Evolutionary conservation across 1,140 invertebrate genomes (phyloP), one percentile per base, ranked within the genome.

Genomic region (Micrasema longulum): DNA sequence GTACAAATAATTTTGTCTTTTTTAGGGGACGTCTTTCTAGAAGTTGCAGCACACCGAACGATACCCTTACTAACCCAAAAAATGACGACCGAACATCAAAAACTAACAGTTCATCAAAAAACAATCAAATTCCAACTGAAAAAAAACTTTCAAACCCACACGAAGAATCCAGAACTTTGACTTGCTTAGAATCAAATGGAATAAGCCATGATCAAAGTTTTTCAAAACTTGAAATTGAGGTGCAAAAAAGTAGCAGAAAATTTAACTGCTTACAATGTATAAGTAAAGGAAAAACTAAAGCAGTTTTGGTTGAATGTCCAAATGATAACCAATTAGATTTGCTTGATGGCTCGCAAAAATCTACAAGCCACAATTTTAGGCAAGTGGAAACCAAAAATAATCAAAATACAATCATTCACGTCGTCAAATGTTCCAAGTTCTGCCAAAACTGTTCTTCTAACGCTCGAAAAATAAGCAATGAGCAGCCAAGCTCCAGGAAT

Each of bases 1-100:
- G n/a, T n/a, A n/a, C n/a, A 2, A 16, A 16, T 48, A 9, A 16
- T 16, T 9, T 11, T 55, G 1, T 55, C 11, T 55, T 57, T 63
- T 63, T 63, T 38, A 48, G 63, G 26, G 63, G 63, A 23, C 43
- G 69, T 18, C 41, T 48, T 11, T 64, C 23, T 22, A 26, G 69
- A 36, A 63, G 57, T 10, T 62, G 69, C 35, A 71, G 57, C 22
- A 36, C 57, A n/a, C 45, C 60, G 0, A 41, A 31, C 18, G 57
- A 63, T 7, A 36, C 53, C 11, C 12, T 57, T 12, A 14, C 53
- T n/a, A n/a, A n/a, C 31, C 36, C 31, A 35, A 57, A 57, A 16
- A 31, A 57, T 11, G 53, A 57, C n/a, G 14, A 35, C 2, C 23
- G 12, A 0, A 12, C 23, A 11, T 36, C 23, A 36, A 57, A 57